These are phyloP conservation scores for Campoplex nolae DNA, from an alignment of 2,888 invertebrate species.

Conservation along the genomic window DNA sequence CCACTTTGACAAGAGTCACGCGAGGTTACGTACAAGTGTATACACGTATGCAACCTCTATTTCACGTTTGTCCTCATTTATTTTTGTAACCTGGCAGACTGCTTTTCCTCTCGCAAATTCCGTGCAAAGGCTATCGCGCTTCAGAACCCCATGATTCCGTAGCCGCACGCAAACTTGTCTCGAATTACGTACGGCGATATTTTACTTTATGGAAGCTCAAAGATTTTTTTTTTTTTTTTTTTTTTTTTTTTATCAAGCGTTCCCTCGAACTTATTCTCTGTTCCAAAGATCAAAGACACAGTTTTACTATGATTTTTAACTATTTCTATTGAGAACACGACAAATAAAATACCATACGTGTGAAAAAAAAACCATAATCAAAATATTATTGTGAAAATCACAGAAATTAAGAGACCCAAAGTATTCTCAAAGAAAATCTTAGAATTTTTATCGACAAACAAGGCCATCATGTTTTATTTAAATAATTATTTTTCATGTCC, in stretches of 20 bases:
- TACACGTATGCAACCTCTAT: constrained; percentile 3
- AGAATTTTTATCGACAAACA: not conserved
- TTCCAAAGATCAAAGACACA: not conserved
- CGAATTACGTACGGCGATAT: constrained; percentile 39
- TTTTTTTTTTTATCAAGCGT: not conserved
- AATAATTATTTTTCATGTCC: not conserved
- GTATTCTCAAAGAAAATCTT: not conserved
- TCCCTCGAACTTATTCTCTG: constrained; percentile 18
- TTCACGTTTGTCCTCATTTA: constrained; percentile 45
- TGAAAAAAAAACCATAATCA: not conserved
- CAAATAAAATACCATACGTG: not conserved
- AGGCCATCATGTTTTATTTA: not conserved
- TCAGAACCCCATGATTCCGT: constrained; percentile 59
- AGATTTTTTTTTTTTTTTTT: not conserved
- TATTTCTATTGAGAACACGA: not conserved
- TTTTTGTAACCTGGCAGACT: constrained; percentile 46
- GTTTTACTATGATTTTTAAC: not conserved
- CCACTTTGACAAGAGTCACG: constrained; percentile 55
- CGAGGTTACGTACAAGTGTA: constrained; percentile 23
- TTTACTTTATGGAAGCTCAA: not conserved
- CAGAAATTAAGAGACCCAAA: not conserved
- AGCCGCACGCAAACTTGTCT: constrained; percentile 58
- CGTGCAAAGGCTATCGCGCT: constrained; percentile 59
- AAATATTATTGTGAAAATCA: not conserved
- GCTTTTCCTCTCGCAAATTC: constrained; percentile 38